These are phyloP conservation scores for Melanotaenia trifasciata DNA, from an alignment of 2,797 vertebrate species.

Conservation along the genomic window DNA sequence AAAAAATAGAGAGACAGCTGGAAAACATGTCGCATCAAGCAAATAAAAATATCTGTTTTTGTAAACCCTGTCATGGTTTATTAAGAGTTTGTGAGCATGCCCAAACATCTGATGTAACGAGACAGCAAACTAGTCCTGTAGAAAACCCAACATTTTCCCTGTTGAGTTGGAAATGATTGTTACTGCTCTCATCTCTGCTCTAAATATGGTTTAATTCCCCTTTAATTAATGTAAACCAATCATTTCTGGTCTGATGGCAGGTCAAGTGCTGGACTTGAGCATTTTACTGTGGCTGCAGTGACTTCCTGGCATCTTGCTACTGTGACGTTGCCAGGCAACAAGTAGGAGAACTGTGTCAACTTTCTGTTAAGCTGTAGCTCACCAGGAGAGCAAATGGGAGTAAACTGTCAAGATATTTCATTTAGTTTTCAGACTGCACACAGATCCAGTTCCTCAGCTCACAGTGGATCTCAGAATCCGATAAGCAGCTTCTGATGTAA, in stretches of 20 bases:
- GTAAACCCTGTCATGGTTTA: too few relatives aligned
- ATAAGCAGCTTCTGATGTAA: constrained; percentile 1
- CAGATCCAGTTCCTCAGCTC: not conserved
- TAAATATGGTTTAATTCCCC: not conserved
- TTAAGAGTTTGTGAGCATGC: too few relatives aligned
- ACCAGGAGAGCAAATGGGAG: not conserved
- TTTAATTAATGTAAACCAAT: not conserved
- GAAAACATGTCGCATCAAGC: too few relatives aligned
- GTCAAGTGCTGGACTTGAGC: not conserved
- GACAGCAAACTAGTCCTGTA: too few relatives aligned
- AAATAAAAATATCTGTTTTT: too few relatives aligned
- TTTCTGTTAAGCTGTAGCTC: not conserved
- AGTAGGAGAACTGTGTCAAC: not conserved
- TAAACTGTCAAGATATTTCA: not conserved
- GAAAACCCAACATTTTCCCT: too few relatives aligned
- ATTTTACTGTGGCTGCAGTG: not conserved
- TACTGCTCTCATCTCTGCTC: too few relatives aligned
- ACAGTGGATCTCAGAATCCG: not conserved
- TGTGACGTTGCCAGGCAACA: constrained; percentile 1
- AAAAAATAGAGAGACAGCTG: too few relatives aligned
- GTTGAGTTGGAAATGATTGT: too few relatives aligned
- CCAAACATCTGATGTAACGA: too few relatives aligned
- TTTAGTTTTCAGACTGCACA: constrained; percentile 1
- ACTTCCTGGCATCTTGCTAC: not conserved
- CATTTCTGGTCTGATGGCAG: not conserved